Evolutionary conservation across 2,113 vertebrate genomes (phyloP).

Genomic region (Tragelaphus strepsiceros): DNA sequence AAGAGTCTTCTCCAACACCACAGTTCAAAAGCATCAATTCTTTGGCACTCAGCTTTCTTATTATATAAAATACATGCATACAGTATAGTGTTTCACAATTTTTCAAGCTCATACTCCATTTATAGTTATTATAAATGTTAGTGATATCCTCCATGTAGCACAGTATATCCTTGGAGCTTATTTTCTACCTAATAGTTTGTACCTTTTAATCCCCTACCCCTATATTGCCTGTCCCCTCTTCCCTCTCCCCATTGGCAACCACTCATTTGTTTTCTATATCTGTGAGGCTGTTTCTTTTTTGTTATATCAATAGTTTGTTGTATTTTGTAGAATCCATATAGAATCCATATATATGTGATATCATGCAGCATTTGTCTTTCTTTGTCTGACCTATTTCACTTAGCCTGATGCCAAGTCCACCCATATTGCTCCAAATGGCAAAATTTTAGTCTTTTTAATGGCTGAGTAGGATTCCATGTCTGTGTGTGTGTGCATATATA

Average conservation of each 20-base stretch:
- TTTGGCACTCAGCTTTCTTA: neutral
- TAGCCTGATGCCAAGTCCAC: neutral
- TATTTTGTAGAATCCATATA: neutral
- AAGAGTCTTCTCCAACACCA: too few species aligned
- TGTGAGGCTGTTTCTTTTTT: neutral
- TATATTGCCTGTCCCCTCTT: neutral
- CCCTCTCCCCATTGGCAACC: neutral
- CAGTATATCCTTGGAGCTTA: neutral
- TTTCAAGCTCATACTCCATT: neutral
- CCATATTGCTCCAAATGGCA: neutral
- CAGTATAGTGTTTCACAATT: neutral
- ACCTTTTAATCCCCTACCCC: neutral
- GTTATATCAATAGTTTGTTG: neutral
- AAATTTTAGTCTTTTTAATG: neutral
- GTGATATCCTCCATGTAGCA: neutral
- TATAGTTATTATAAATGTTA: neutral
- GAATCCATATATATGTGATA: neutral
- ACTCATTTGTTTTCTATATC: neutral
- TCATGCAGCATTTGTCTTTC: neutral
- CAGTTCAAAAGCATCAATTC: too few species aligned
- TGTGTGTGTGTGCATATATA: neutral
- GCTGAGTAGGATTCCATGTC: neutral
- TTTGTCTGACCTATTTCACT: neutral
- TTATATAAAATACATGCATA: neutral
- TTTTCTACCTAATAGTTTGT: neutral